Percentiles rank a stretch among this genome's conserved stretches.
phyloP scores from a whole-genome alignment of 2,113 vertebrate species.

The Carlito syrichta region DNA sequence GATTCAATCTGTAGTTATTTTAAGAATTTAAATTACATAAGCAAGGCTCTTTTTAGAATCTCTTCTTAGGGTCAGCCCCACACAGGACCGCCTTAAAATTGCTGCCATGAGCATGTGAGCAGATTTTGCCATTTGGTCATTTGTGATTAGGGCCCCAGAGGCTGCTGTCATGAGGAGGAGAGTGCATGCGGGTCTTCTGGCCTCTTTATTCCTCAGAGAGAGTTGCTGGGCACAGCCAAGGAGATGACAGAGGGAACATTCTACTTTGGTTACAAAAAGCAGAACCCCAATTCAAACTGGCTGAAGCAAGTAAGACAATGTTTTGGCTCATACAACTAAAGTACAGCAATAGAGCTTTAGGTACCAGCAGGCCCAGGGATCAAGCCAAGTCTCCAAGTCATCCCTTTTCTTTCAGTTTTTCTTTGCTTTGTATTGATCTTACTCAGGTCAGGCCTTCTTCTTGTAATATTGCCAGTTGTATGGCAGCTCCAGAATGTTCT shows the following conservation, averaged over 20 bases:
- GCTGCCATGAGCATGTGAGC: neutral
- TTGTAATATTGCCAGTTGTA: too few species aligned
- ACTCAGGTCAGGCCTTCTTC: neutral
- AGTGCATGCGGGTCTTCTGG: neutral
- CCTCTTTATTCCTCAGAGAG: neutral
- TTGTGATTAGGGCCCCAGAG: slow-evolving; percentile 2
- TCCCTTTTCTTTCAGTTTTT: neutral
- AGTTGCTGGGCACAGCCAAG: neutral
- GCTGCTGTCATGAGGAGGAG: neutral
- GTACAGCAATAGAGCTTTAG: neutral
- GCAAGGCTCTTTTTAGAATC: slow-evolving; percentile 56
- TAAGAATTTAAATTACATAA: slow-evolving; percentile 72
- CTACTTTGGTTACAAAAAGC: neutral
- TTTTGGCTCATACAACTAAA: neutral
- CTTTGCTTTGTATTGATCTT: neutral
- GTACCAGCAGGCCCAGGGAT: neutral
- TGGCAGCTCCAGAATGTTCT: neutral
- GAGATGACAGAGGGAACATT: neutral
- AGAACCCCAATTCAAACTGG: neutral
- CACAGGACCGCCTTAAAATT: slow-evolving; percentile 58
- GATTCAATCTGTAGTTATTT: slow-evolving; percentile 63
- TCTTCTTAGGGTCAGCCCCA: slow-evolving; percentile 56
- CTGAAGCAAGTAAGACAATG: neutral
- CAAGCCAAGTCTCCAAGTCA: neutral
- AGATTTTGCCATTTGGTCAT: slow-evolving; percentile 25